Evolutionary conservation across 2,797 vertebrate genomes (phyloP).

Genomic region (Sardinella longiceps): DNA sequence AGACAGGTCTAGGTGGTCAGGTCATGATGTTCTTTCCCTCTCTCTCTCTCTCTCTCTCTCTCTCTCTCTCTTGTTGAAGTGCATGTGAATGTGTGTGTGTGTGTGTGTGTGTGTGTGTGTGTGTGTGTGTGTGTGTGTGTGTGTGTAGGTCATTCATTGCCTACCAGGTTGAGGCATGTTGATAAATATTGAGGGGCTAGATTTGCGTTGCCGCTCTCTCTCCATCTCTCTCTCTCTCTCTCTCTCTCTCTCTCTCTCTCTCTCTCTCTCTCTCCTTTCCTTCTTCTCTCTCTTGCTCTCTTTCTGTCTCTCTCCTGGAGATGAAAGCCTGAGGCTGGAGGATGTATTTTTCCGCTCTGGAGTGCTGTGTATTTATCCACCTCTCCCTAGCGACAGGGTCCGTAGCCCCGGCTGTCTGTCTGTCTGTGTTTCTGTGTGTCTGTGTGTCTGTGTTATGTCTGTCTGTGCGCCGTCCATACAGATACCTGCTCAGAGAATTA

Average conservation of each 20-base stretch:
- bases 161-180: too few species aligned
- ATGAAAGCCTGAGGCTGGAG: background rate
- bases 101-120: too few species aligned
- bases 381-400: background rate
- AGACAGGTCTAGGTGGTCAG: background rate
- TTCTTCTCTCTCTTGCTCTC: background rate
- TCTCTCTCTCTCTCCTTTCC: background rate
- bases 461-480: background rate
- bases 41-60: background rate
- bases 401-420: background rate
- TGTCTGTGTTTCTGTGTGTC: background rate
- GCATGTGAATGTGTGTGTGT: too few species aligned
- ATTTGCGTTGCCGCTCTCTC: too few species aligned
- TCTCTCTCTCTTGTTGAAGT: too few species aligned
- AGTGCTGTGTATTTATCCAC: slow-evolving; percentile 16
- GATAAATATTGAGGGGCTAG: too few species aligned
- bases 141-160: too few species aligned
- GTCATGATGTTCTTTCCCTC: background rate
- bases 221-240: background rate
- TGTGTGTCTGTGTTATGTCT: slow-evolving; percentile 15
- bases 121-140: too few species aligned
- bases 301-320: background rate
- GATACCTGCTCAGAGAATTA: too few species aligned
- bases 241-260: background rate
- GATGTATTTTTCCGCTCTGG: slow-evolving; percentile 2